Base-by-base conservation (phyloP, 2,113 vertebrate genomes). In the Misgurnus anguillicaudatus region DNA sequence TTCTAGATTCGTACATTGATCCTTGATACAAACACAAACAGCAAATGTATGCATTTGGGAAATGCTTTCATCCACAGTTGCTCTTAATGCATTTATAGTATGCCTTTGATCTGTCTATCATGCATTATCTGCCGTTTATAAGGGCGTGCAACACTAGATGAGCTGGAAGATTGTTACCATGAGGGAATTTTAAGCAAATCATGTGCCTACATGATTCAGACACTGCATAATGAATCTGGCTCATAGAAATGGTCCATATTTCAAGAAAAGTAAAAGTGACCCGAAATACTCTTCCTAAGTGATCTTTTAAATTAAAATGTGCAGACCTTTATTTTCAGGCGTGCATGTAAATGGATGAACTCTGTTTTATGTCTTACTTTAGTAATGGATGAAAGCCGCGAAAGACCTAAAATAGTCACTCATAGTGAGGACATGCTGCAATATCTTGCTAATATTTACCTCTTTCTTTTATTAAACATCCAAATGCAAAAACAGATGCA, bases 271-370 rank as follows among this genome's bases (percentile, higher is more conserved):
- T 61, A 45, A 47, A 74, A 61, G 41, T 47, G 57, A 61, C 57
- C 57, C 6, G 21, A 31, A 47, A 74, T 47, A 73, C 19, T 24
- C 41, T 21, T 47, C 57, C 19, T 47, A 60, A 74, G 71, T 60
- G 71, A 61, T 74, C 41, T 61, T 60, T 60, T 73, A 17, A 74
- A 74, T 74, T 61, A 16, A 60, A 42, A 73, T 74, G 71, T 31
- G 53, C 10, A 21, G 57, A 57, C 39, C 13, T 61, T 74, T 74
- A 74, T 74, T 60, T 57, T 74, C 57, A 61, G 55, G 61, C 19
- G 57, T 74, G 71, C 41, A 61, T 47, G 57, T 61, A 74, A 47
- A 45, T 74, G 55, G 57, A 47, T 45, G 57, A 74, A 45, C 55
- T 17, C 55, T 39, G 31, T 24, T 74, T 74, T 61, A 45, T 41